A percentile compares a stretch with the other conserved stretches of the same genome.
phyloP scores from a whole-genome alignment of 2,888 invertebrate species.

The Leptinotarsa peninsularis region DNA sequence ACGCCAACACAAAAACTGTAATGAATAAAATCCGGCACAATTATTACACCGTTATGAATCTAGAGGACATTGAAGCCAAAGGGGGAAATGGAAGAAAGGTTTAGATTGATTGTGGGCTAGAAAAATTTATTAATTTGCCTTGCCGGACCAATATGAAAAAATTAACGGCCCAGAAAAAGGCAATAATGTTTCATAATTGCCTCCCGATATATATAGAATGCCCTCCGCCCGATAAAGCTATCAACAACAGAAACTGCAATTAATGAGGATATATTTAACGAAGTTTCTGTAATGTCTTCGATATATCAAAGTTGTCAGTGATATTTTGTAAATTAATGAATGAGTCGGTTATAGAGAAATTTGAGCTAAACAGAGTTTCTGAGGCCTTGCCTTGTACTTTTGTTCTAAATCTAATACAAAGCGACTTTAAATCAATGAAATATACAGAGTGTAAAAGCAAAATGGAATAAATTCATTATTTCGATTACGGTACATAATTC shows the following conservation, averaged over 20 bases:
- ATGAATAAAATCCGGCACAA: constrained; percentile 19
- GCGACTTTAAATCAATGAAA: too few relatives aligned
- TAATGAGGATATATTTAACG: constrained; percentile 34
- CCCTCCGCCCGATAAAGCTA: constrained; percentile 31
- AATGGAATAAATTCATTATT: too few relatives aligned
- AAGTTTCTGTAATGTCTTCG: constrained; percentile 17
- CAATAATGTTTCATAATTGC: constrained; percentile 50
- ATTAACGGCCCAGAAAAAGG: constrained; percentile 56
- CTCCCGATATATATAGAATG: constrained; percentile 39
- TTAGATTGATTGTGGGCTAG: constrained; percentile 50
- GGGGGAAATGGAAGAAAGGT: not conserved
- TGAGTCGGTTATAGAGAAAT: too few relatives aligned
- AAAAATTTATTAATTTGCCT: constrained; percentile 52
- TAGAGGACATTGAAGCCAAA: not conserved
- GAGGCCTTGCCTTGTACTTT: too few relatives aligned
- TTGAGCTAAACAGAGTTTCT: too few relatives aligned
- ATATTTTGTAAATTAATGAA: constrained; percentile 8
- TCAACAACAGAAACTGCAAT: constrained; percentile 43
- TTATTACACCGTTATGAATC: constrained; percentile 17
- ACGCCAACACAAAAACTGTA: constrained; percentile 16
- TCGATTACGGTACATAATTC: too few relatives aligned
- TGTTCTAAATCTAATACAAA: too few relatives aligned
- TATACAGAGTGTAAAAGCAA: too few relatives aligned
- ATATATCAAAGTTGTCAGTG: not conserved
- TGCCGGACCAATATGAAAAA: constrained; percentile 50